A percentile compares a stretch with the other conserved stretches of the same genome.
Conservation (phyloP, 2,113 vertebrate species). For the Sceloporus undulatus region DNA sequence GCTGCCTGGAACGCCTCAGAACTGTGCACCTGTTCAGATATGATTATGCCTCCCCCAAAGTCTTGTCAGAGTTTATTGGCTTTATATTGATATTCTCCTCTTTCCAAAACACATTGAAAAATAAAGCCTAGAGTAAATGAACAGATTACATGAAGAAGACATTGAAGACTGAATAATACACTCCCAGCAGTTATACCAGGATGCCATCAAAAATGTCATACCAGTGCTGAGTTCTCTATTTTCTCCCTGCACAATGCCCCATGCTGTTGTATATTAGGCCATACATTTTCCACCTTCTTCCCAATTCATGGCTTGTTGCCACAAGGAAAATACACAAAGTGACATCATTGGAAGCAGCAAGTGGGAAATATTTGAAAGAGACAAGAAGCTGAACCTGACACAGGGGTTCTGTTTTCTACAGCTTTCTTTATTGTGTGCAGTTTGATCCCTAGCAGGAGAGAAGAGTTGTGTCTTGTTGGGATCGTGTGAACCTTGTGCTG, state of each 20-base stretch:
- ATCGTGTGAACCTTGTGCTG: neutral
- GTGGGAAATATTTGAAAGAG: neutral
- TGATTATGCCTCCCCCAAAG: conserved; percentile 52
- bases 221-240: neutral
- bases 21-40: conserved; percentile 65
- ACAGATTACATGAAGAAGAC: neutral
- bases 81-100: conserved; percentile 45
- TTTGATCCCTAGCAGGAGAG: neutral
- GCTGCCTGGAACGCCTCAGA: conserved; percentile 66
- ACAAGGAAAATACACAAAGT: neutral
- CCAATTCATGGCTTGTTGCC: neutral
- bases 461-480: neutral
- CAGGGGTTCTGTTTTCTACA: neutral
- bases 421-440: neutral
- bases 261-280: neutral
- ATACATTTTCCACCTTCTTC: neutral
- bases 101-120: conserved; percentile 27
- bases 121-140: neutral
- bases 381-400: neutral
- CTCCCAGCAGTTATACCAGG: neutral
- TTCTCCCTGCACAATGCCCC: no score
- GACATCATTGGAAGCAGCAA: neutral
- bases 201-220: neutral
- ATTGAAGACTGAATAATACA: neutral
- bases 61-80: conserved; percentile 13